Percentiles rank a stretch among this genome's conserved stretches.
These are phyloP conservation scores for Magallana ariakensis DNA, from an alignment of 1,140 invertebrate species.

Conservation along the genomic window DNA sequence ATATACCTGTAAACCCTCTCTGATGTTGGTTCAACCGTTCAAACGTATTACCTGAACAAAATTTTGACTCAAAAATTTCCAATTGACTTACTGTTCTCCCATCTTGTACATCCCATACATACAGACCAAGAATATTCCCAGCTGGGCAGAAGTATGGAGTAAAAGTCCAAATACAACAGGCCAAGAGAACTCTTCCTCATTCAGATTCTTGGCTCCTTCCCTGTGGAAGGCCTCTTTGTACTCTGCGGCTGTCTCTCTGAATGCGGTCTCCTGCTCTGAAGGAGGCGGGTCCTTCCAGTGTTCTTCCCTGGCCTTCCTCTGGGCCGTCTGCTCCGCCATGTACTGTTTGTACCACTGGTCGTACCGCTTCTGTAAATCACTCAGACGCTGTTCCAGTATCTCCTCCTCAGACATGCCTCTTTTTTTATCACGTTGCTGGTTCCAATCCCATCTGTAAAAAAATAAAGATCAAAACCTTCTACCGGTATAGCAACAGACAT, in stretches of 20 bases:
- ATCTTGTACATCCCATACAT: slow-evolving; percentile 24
- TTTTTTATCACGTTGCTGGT: background rate
- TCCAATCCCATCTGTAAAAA: background rate
- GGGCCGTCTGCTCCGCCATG: background rate
- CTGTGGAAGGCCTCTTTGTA: slow-evolving; percentile 20
- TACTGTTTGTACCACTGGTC: background rate
- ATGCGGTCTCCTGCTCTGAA: background rate
- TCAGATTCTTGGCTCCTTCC: background rate
- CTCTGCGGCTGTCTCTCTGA: background rate
- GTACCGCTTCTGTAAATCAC: background rate
- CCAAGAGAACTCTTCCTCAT: slow-evolving; percentile 21
- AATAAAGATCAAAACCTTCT: too few relatives aligned
- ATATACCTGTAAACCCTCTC: too few relatives aligned
- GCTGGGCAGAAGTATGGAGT: background rate
- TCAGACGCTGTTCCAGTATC: background rate
- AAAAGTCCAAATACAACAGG: background rate
- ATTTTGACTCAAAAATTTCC: too few relatives aligned
- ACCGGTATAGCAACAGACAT: too few relatives aligned
- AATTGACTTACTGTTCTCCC: background rate
- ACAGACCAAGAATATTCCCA: background rate
- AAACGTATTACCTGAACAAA: too few relatives aligned
- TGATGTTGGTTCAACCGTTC: too few relatives aligned
- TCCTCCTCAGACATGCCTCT: background rate
- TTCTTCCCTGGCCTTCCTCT: background rate
- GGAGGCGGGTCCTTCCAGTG: background rate